These are phyloP conservation scores for Diarsia brunnea DNA, from an alignment of 2,888 invertebrate species.

Conservation along the genomic window DNA sequence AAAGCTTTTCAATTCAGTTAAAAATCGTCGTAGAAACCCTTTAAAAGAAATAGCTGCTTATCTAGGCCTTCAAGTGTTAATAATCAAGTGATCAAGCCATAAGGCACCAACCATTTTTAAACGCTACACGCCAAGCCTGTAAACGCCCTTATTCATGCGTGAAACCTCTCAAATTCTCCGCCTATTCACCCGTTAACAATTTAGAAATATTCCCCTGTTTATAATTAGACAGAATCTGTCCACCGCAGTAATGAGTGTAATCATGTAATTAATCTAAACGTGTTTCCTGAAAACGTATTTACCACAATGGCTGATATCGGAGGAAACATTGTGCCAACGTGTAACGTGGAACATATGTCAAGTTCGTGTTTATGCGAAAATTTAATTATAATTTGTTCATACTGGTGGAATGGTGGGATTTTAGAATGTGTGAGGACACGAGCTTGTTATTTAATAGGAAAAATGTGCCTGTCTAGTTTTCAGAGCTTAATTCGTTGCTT, in stretches of 20 bases:
- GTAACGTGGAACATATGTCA: constrained; percentile 31
- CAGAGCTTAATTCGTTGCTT: background rate
- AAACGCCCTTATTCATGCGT: background rate
- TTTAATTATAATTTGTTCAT: constrained; percentile 51
- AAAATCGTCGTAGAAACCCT: too few relatives aligned
- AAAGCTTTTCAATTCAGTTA: too few relatives aligned
- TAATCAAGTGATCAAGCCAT: too few relatives aligned
- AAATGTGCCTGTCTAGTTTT: background rate
- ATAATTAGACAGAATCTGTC: constrained; percentile 18
- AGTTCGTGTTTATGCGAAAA: constrained; percentile 19
- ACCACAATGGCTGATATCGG: constrained; percentile 51
- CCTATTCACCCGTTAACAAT: background rate
- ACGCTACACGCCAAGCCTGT: background rate
- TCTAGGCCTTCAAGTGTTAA: too few relatives aligned
- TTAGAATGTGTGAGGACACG: background rate
- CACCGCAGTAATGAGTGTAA: constrained; percentile 46
- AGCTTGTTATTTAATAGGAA: background rate
- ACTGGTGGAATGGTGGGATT: constrained; percentile 5
- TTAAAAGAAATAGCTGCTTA: too few relatives aligned
- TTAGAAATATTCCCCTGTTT: constrained; percentile 4
- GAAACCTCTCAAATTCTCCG: background rate
- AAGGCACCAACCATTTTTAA: background rate
- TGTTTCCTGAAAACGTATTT: constrained; percentile 49
- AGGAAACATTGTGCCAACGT: constrained; percentile 14
- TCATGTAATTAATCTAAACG: constrained; percentile 49